A percentile compares a stretch with the other conserved stretches of the same genome.
Evolutionary conservation across 2,797 vertebrate genomes (phyloP).

Genomic region (Gallinago solitaria): DNA sequence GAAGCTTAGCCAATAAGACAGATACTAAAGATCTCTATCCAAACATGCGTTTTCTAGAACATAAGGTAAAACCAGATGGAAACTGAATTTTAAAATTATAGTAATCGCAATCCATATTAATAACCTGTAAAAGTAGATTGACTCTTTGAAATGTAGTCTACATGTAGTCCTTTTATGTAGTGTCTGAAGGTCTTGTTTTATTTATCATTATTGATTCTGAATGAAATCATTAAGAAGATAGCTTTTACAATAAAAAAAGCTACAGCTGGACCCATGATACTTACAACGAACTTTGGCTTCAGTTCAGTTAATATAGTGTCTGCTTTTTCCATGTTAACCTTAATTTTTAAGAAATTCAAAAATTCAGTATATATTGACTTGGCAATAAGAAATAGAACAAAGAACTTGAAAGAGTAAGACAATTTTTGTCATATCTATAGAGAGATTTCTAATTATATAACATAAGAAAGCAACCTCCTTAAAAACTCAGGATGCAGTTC

Average conservation of each 20-base stretch:
- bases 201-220: conserved; percentile 13
- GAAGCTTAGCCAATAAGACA: conserved; percentile 6
- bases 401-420: not conserved
- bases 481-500: not conserved
- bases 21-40: not conserved
- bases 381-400: not conserved
- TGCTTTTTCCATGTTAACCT: not conserved
- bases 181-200: conserved; percentile 7
- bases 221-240: not conserved
- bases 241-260: not conserved
- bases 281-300: not conserved
- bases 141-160: not conserved
- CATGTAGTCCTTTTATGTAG: not conserved
- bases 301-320: not conserved
- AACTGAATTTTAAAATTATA: conserved; percentile 10
- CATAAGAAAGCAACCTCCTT: conserved; percentile 22
- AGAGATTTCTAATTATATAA: not conserved
- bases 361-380: not conserved
- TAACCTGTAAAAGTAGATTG: not conserved
- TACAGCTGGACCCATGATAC: not conserved
- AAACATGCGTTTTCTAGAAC: conserved; percentile 28
- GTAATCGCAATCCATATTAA: not conserved
- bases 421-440: not conserved
- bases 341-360: not conserved
- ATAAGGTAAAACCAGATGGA: conserved; percentile 19